phyloP scores from a whole-genome alignment of 2,888 invertebrate genomes.

The Leptogaster cylindrica region DNA sequence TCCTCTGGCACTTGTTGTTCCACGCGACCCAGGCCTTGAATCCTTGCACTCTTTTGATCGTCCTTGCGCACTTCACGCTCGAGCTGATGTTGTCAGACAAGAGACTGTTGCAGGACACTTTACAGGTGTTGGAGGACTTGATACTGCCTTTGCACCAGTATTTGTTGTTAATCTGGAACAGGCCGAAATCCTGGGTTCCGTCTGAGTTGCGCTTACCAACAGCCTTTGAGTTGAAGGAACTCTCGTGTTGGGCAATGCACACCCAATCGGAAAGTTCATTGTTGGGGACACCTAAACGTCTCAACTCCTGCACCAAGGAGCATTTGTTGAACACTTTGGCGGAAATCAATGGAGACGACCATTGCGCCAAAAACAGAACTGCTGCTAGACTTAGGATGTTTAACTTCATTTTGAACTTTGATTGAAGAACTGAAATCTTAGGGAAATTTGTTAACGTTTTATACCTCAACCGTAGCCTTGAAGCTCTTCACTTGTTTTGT shows the following conservation, averaged over 20 bases:
- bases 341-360: too few relatives aligned
- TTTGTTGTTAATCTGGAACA: constrained; percentile 60
- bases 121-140: constrained; percentile 55
- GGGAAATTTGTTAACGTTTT: too few relatives aligned
- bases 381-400: too few relatives aligned
- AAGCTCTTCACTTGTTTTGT: too few relatives aligned
- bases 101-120: constrained; percentile 56
- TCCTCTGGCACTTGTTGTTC: constrained; percentile 46
- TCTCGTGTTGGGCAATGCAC: constrained; percentile 57
- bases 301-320: constrained; percentile 55
- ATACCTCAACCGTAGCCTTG: too few relatives aligned
- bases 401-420: too few relatives aligned
- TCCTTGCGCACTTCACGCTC: constrained; percentile 48
- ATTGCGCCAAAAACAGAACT: too few relatives aligned
- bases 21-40: constrained; percentile 51
- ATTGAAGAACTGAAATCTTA: too few relatives aligned
- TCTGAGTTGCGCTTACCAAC: constrained; percentile 63
- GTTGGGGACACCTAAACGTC: constrained; percentile 57
- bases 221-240: constrained; percentile 61
- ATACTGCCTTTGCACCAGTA: constrained; percentile 58
- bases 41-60: constrained; percentile 48
- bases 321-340: constrained; percentile 53
- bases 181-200: constrained; percentile 62
- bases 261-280: constrained; percentile 55
- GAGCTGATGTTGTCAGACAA: constrained; percentile 56